These are phyloP conservation scores for Habropoda laboriosa DNA, from an alignment of 1,140 invertebrate genomes.

Conservation along the genomic window DNA sequence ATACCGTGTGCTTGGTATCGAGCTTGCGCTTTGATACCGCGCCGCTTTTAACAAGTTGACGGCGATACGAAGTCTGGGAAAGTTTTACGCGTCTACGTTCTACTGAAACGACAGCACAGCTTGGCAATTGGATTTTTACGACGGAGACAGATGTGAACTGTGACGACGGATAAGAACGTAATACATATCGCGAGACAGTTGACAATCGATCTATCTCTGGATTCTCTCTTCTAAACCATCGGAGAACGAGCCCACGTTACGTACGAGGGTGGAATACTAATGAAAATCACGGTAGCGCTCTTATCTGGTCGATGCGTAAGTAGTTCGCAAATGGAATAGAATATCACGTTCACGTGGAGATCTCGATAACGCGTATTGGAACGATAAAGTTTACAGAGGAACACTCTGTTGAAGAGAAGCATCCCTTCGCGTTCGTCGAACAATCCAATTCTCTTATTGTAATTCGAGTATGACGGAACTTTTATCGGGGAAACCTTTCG, in stretches of 20 bases:
- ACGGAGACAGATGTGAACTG: background rate
- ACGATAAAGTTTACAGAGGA: background rate
- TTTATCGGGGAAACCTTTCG: conserved; percentile 40
- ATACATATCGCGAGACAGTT: background rate
- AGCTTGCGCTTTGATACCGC: no score
- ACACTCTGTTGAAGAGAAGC: background rate
- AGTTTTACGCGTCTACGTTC: background rate
- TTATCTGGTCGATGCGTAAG: background rate
- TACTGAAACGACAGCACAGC: background rate
- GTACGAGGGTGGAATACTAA: background rate
- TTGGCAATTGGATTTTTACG: conserved; percentile 25
- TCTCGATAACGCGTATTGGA: background rate
- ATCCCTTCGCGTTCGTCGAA: background rate
- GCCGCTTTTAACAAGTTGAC: no score
- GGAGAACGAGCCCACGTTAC: background rate
- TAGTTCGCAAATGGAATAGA: no score
- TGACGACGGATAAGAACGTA: background rate
- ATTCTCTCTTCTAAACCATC: background rate
- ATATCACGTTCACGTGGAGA: background rate
- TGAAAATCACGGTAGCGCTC: background rate
- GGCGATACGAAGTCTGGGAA: background rate
- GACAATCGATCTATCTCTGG: background rate
- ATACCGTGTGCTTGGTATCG: background rate
- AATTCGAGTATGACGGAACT: conserved; percentile 40
- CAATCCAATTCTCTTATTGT: conserved; percentile 38